Conservation (phyloP, 2,888 invertebrate genomes). For the Meandrusa payeni region DNA sequence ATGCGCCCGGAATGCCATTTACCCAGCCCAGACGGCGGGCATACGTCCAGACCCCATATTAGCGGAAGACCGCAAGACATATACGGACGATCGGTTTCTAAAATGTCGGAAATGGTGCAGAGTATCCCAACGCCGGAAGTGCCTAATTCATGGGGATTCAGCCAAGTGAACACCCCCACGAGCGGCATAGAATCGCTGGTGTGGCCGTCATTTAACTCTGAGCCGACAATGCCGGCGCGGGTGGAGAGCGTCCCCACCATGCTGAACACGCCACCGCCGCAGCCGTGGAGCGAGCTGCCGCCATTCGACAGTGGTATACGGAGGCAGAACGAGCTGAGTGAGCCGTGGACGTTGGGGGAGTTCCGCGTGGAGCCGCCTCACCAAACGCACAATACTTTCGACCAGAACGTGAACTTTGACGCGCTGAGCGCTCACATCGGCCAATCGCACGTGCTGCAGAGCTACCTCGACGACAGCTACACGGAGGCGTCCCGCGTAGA, state of each 20-base stretch:
- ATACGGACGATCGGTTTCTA: slow-evolving; percentile 50
- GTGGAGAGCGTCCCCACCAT: slow-evolving; percentile 47
- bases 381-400: slow-evolving; percentile 61
- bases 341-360: slow-evolving; percentile 67
- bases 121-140: slow-evolving; percentile 49
- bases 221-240: slow-evolving; percentile 36
- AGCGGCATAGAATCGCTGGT: slow-evolving; percentile 58
- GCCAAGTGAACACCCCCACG: slow-evolving; percentile 43
- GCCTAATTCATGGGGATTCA: slow-evolving; percentile 57
- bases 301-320: slow-evolving; percentile 53
- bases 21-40: slow-evolving; percentile 60
- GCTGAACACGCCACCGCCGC: slow-evolving; percentile 60
- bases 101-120: slow-evolving; percentile 51
- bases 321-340: slow-evolving; percentile 47
- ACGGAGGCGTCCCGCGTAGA: slow-evolving; percentile 65
- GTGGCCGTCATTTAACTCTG: slow-evolving; percentile 49
- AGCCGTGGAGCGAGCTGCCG: slow-evolving; percentile 55
- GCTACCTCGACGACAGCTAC: slow-evolving; percentile 62
- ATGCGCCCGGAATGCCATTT: slow-evolving; percentile 65
- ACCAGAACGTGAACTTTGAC: slow-evolving; percentile 64
- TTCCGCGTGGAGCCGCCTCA: slow-evolving; percentile 67
- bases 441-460: slow-evolving; percentile 51
- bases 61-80: slow-evolving; percentile 49
- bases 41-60: slow-evolving; percentile 41
- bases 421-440: slow-evolving; percentile 52